Conservation (phyloP, 2,888 invertebrate genomes). For the Chrysolina oricalcia region DNA sequence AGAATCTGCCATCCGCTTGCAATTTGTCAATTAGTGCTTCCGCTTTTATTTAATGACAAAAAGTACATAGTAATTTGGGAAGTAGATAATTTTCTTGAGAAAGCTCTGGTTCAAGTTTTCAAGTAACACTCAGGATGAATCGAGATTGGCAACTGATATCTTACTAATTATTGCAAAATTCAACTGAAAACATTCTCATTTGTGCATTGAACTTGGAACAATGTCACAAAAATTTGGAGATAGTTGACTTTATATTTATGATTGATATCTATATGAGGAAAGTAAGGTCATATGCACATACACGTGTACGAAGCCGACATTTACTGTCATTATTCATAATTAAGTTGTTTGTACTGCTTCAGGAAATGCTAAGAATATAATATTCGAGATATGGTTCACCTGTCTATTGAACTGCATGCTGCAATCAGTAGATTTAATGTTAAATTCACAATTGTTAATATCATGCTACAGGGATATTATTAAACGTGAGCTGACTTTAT, state of each 20-base stretch:
- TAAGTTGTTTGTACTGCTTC: background rate
- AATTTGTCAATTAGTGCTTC: conserved; percentile 43
- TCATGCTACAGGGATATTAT: no score
- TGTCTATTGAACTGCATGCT: no score
- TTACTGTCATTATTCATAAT: background rate
- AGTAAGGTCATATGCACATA: background rate
- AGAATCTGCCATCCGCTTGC: conserved; percentile 39
- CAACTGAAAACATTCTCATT: no score
- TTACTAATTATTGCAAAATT: no score
- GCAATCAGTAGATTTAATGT: no score
- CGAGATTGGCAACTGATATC: background rate
- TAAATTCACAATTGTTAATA: no score
- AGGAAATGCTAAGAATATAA: background rate
- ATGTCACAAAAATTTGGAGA: no score
- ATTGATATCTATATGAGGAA: background rate
- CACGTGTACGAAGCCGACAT: background rate
- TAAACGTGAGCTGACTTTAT: no score
- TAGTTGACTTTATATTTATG: background rate
- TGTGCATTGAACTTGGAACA: no score
- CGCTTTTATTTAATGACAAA: conserved; percentile 22
- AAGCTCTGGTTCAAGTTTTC: background rate
- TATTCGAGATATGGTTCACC: background rate
- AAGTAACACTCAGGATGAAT: background rate
- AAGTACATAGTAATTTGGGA: conserved; percentile 5
- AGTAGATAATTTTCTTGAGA: conserved; percentile 3